Evolutionary conservation across 1,140 invertebrate species (phyloP).

Genomic region (Araneus ventricosus): DNA sequence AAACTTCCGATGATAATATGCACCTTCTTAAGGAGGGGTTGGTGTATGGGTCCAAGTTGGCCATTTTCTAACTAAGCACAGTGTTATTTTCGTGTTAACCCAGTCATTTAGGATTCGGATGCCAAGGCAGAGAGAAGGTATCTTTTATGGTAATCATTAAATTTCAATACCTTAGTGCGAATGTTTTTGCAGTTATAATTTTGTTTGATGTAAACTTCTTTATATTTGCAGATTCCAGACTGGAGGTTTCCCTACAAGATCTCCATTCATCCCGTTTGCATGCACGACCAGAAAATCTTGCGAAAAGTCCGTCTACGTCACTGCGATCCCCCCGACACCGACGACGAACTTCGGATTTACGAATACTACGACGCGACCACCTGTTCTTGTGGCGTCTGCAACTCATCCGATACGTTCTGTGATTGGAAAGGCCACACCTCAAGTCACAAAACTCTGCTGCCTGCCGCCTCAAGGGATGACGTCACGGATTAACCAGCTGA

Average conservation of each 20-base stretch:
- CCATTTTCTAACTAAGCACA: too few relatives aligned
- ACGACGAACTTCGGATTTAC: conserved; percentile 82
- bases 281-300: conserved; percentile 85
- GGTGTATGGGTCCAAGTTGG: too few relatives aligned
- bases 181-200: too few relatives aligned
- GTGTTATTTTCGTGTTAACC: too few relatives aligned
- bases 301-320: conserved; percentile 83
- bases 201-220: too few relatives aligned
- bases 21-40: too few relatives aligned
- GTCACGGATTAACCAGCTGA: not conserved
- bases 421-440: conserved; percentile 80
- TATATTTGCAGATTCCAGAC: conserved; percentile 85
- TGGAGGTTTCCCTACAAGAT: conserved; percentile 92
- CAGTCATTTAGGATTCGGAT: too few relatives aligned
- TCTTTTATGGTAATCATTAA: too few relatives aligned
- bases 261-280: conserved; percentile 90
- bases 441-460: conserved; percentile 69
- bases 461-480: too few relatives aligned
- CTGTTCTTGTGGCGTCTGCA: conserved; percentile 83
- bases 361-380: conserved; percentile 84
- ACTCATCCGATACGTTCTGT: conserved; percentile 82
- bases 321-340: conserved; percentile 84
- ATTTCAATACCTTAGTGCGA: too few relatives aligned
- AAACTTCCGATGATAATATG: too few relatives aligned
- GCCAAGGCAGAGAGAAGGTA: too few relatives aligned